Evolutionary conservation across 2,888 invertebrate species (phyloP).

Genomic region (Parnassius orleans): DNA sequence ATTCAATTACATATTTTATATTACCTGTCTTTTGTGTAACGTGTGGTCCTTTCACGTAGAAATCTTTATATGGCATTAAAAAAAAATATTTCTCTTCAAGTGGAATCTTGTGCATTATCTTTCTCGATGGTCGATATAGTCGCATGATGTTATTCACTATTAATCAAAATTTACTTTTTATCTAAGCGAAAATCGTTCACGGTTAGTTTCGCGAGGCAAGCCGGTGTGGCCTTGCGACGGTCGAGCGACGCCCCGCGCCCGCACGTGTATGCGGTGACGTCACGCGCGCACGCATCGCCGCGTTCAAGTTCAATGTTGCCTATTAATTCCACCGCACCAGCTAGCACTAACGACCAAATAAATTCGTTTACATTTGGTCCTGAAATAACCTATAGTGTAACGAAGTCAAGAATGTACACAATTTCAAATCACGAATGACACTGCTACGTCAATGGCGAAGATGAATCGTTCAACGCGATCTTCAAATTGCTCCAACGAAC

Average conservation of each 20-base stretch:
- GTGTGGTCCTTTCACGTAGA: no score
- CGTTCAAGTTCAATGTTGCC: conserved; percentile 79
- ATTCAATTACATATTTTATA: no score
- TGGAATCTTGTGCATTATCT: no score
- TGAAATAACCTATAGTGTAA: background rate
- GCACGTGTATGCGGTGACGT: conserved; percentile 58
- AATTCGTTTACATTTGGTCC: conserved; percentile 6
- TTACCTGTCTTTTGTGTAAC: no score
- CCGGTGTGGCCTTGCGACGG: conserved; percentile 54
- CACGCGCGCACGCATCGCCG: conserved; percentile 59
- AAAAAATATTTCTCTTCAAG: no score
- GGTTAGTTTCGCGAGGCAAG: conserved; percentile 46
- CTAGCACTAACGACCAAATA: conserved; percentile 31
- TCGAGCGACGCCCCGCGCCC: conserved; percentile 35
- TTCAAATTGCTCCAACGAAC: no score
- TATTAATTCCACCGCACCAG: conserved; percentile 63
- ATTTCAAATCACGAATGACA: background rate
- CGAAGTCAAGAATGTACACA: background rate
- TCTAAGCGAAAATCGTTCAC: conserved; percentile 35
- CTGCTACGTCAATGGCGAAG: no score
- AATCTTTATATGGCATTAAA: no score
- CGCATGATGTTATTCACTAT: conserved; percentile 7
- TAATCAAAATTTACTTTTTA: conserved; percentile 5
- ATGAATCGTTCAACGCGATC: no score
- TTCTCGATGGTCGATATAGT: background rate